Evolutionary conservation across 2,888 invertebrate genomes (phyloP).

Genomic region (Ochropleura leucogaster): DNA sequence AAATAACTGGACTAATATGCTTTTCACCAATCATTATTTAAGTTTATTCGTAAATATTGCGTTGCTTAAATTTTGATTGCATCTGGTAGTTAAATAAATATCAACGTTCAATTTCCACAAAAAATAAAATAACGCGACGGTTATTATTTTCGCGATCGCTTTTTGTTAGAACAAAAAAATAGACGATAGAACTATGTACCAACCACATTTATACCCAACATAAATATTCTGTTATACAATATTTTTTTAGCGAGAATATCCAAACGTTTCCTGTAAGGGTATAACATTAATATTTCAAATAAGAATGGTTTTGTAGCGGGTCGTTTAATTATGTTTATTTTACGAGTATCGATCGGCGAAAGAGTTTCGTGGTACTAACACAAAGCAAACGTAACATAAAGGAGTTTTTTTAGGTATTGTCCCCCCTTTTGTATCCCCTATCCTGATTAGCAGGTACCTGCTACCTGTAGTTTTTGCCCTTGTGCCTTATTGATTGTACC

Average conservation of each 20-base stretch:
- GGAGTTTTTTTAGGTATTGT: background rate
- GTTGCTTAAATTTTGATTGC: too few species aligned
- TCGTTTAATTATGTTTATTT: slow-evolving; percentile 6
- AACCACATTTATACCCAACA: background rate
- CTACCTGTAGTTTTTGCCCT: too few species aligned
- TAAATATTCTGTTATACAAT: slow-evolving; percentile 3
- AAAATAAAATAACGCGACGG: background rate
- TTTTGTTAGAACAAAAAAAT: background rate
- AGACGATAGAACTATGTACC: background rate
- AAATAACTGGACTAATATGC: too few species aligned
- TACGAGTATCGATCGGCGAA: slow-evolving; percentile 2
- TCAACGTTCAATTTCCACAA: background rate
- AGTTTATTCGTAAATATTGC: too few species aligned
- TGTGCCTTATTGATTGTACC: too few species aligned
- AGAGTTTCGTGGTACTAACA: background rate
- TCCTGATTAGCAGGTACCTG: too few species aligned
- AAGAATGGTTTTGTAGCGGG: background rate
- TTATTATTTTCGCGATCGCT: background rate
- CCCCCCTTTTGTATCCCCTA: background rate
- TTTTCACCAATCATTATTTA: too few species aligned
- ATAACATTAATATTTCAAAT: slow-evolving; percentile 6
- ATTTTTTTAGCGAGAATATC: slow-evolving; percentile 15
- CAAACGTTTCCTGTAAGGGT: slow-evolving; percentile 7
- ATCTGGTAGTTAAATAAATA: too few species aligned
- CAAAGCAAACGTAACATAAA: background rate